Base-by-base conservation (phyloP, 1,140 invertebrate genomes). In the Drosophila truncata region DNA sequence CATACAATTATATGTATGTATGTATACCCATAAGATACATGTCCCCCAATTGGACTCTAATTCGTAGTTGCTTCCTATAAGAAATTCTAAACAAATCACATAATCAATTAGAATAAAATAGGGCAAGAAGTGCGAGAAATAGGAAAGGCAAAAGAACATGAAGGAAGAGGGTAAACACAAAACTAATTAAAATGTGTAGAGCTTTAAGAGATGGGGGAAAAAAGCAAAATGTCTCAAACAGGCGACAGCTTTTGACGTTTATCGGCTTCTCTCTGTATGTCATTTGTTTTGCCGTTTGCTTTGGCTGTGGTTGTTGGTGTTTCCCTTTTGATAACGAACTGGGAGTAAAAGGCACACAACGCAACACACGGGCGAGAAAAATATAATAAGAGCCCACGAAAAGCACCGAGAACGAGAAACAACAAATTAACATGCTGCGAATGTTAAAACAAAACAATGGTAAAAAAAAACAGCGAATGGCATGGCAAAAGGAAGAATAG, bases 401-500 rank as follows among this genome's bases (percentile, higher is more conserved):
- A 31, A 49, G 25, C 52, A 52, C 31, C 10, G 35, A 58, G 57
- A 50, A 47, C 31, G 46, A 44, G 59, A 58, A 81, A 76, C 52
- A 55, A 63, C 62, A 63, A 73, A 78, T 62, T 62, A 78, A 60
- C 59, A 66, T 70, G 59, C 66, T 65, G 55, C 63, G 55, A 78
- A 61, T 78, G 55, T 57, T 57, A 25, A 77, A 78, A 78, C 75
- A 78, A 70, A 78, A 78, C 75, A 78, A 70, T 78, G 27, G 58
- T 41, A 42, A 6, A 46, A 75, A 46, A 44, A 23, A 46, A 18
- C 13, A 66, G 47, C n/a, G n/a, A 35, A 33, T 52, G 16, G 20
- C 29, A 49, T 14, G 18, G 27, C 18, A 31, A 29, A 13, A 46
- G 37, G 13, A 18, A 35, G 44, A 64, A 50, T 14, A 41, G 20